Percentiles rank a stretch among this genome's conserved stretches.
phyloP scores from a whole-genome alignment of 2,888 invertebrate genomes.

The Bhutanitis thaidina region DNA sequence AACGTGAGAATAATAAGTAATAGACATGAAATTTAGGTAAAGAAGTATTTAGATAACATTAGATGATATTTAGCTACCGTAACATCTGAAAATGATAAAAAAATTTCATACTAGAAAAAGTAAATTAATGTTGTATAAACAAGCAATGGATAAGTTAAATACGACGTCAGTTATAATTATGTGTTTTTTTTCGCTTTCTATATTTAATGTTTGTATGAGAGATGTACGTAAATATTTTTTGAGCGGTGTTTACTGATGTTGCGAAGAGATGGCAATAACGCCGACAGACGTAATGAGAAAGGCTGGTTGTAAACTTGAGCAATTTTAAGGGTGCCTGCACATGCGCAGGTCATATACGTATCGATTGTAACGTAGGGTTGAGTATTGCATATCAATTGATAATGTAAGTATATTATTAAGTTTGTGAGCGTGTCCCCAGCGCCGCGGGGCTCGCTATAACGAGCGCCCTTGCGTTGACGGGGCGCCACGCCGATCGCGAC shows the following conservation, averaged over 20 bases:
- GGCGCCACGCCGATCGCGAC: constrained; percentile 44
- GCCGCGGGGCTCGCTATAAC: constrained; percentile 67
- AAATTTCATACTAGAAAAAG: not conserved
- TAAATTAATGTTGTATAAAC: constrained; percentile 20
- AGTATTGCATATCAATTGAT: constrained; percentile 37
- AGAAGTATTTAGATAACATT: too few relatives aligned
- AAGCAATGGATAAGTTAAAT: constrained; percentile 18
- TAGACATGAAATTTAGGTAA: too few relatives aligned
- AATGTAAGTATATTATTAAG: constrained; percentile 40
- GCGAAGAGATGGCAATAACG: constrained; percentile 61
- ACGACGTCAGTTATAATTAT: constrained; percentile 23
- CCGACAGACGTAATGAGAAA: constrained; percentile 69
- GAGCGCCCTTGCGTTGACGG: constrained; percentile 53
- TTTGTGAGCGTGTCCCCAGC: constrained; percentile 43
- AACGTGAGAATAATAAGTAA: too few relatives aligned
- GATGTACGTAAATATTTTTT: constrained; percentile 69
- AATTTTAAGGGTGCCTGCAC: constrained; percentile 27
- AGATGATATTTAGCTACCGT: too few relatives aligned
- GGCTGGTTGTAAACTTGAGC: constrained; percentile 48
- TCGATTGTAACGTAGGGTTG: constrained; percentile 39
- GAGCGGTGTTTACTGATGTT: constrained; percentile 61
- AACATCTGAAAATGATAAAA: not conserved
- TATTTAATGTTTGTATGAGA: constrained; percentile 44
- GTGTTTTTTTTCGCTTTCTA: constrained; percentile 22
- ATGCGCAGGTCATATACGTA: constrained; percentile 12